Base-by-base conservation (phyloP, 2,797 vertebrate genomes). In the Meriones psammophilus region DNA sequence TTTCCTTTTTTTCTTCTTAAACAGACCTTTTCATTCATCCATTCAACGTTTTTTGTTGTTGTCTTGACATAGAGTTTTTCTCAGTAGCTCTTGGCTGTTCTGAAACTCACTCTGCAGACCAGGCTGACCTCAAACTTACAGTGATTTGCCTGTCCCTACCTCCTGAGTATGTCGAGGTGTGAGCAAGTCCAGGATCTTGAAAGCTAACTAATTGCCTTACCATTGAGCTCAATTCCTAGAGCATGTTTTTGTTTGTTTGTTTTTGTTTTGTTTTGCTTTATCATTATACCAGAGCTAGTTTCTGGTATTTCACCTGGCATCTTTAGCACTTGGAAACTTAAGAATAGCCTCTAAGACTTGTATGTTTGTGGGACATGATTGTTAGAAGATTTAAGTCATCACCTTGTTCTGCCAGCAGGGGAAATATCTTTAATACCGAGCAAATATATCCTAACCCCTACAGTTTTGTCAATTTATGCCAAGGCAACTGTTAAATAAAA, bases 361-460 rank as follows among this genome's bases (percentile, higher is more conserved):
- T 50, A 50, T 10, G 69, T 36, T 46, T 74, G 22, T 36, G 1
- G 15, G 28, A 62, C 14, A 74, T 18, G 39, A 83, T 28, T 30
- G 28, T 26, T 7, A 2, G 68, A 64, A 9, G 13, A 74, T 64
- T 3, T 62, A 3, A 62, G 15, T 24, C 8, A 62, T 30, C 36
- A 28, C 28, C 36, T 46, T 73, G 24, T 39, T 54, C 18, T 85
- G 33, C 24, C 17, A 68, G 3, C 15, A 93, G 26, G 18, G 36
- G 13, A 87, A 96, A 18, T 68, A 50, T 81, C 33, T 73, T 92
- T 80, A 95, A 28, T 66, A 88, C 20, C n/a, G 81, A 78, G 28
- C 92, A 28, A 95, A 96, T 42, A 74, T 54, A 95, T 50, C 50
- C 56, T 6, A 69, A 86, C 36, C 14, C 39, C 14, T 77, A 10